Conservation (phyloP, 2,113 vertebrate species). For the Tenrec ecaudatus region DNA sequence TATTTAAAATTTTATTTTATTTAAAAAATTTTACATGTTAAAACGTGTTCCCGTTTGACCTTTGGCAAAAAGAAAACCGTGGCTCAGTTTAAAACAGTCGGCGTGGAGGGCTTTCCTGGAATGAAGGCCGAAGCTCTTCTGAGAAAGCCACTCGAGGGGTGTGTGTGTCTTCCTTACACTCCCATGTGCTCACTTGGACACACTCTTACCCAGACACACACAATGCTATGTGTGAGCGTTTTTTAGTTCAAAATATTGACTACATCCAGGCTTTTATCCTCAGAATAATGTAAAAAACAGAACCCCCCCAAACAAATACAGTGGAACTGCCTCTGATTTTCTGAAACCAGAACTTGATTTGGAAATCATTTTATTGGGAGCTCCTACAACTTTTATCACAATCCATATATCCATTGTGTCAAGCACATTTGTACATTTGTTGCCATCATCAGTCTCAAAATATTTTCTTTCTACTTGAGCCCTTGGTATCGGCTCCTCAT, state of each 20-base stretch:
- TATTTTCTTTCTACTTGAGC: no score
- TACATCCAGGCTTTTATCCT: slow-evolving; percentile 81
- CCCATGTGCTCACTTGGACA: not conserved
- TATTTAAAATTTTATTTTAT: no score
- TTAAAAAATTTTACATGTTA: slow-evolving; percentile 83
- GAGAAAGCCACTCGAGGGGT: slow-evolving; percentile 82
- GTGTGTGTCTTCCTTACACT: not conserved
- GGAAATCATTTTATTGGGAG: no score
- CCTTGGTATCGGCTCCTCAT: no score
- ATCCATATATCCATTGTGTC: no score
- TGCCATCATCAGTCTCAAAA: no score
- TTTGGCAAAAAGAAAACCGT: slow-evolving; percentile 86
- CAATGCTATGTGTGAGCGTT: slow-evolving; percentile 76
- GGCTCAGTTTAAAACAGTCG: slow-evolving; percentile 72
- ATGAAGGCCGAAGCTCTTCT: slow-evolving; percentile 78
- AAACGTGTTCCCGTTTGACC: slow-evolving; percentile 81
- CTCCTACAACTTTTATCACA: no score
- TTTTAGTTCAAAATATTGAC: slow-evolving; percentile 85
- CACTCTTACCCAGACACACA: slow-evolving; percentile 71
- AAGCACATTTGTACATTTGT: no score
- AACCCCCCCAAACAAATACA: no score
- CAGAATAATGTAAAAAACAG: not conserved
- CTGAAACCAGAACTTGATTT: no score
- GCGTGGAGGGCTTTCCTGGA: slow-evolving; percentile 71
- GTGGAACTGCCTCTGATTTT: no score